A percentile compares a stretch with the other conserved stretches of the same genome.
These are phyloP conservation scores for Sycophila sp. DNA, from an alignment of 1,140 invertebrate species.

Conservation along the genomic window DNA sequence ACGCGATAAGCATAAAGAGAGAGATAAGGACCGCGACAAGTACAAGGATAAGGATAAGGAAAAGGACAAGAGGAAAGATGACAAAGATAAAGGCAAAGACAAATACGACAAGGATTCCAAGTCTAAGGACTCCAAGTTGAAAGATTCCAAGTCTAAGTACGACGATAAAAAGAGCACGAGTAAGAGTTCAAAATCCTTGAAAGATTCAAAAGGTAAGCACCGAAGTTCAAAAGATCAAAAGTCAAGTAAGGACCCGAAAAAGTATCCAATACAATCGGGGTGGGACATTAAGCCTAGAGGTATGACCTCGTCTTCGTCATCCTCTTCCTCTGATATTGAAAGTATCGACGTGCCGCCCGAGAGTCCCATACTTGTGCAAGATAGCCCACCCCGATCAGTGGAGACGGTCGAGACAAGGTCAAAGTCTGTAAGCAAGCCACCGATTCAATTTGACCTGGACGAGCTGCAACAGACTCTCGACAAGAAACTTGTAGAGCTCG, in stretches of 20 bases:
- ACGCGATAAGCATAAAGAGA: constrained; percentile 32
- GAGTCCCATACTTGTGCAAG: neutral
- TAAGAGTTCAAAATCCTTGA: constrained; percentile 19
- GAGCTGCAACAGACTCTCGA: constrained; percentile 32
- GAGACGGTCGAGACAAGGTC: neutral
- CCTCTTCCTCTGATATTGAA: neutral
- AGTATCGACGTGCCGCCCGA: neutral
- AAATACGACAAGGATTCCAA: constrained; percentile 3
- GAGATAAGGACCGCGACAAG: constrained; percentile 22
- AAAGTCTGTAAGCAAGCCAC: constrained; percentile 4
- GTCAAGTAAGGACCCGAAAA: neutral
- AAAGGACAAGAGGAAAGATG: constrained; percentile 24
- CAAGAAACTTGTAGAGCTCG: constrained; percentile 30
- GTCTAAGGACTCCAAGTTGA: neutral
- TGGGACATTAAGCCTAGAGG: constrained; percentile 33
- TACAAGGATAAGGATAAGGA: constrained; percentile 29
- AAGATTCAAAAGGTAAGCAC: constrained; percentile 18
- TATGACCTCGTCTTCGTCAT: neutral
- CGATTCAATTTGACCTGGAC: constrained; percentile 23
- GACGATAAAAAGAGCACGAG: constrained; percentile 20
- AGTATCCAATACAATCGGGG: neutral
- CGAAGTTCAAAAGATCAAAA: constrained; percentile 12
- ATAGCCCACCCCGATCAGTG: neutral
- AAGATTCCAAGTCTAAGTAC: constrained; percentile 28
- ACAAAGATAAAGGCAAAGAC: constrained; percentile 22